A percentile compares a stretch with the other conserved stretches of the same genome.
Conservation (phyloP, 2,888 invertebrate species). For the Papilio gigon region DNA sequence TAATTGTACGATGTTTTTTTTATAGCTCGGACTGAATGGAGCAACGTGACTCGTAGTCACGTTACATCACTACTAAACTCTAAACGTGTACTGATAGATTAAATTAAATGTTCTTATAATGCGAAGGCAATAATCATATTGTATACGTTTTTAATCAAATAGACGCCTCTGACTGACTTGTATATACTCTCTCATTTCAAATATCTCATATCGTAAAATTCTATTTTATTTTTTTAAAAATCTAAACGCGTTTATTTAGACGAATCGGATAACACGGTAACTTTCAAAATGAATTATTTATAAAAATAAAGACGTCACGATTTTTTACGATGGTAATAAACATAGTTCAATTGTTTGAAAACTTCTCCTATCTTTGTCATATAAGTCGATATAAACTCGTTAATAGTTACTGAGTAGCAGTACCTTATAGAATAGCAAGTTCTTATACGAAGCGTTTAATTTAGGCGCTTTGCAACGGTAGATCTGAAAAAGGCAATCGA, state of each 20-base stretch:
- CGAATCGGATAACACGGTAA: background rate
- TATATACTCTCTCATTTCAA: background rate
- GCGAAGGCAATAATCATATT: background rate
- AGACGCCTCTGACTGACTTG: too few relatives aligned
- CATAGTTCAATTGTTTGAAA: background rate
- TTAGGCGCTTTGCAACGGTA: conserved; percentile 38
- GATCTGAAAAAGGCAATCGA: conserved; percentile 37
- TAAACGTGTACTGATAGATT: conserved; percentile 13
- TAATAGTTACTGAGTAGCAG: conserved; percentile 13
- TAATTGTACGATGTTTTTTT: conserved; percentile 32
- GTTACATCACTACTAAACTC: conserved; percentile 16
- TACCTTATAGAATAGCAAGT: conserved; percentile 28
- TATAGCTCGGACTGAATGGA: conserved; percentile 22
- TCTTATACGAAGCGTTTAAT: conserved; percentile 37
- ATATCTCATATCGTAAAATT: background rate
- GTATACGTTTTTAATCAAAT: background rate
- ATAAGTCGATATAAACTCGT: background rate
- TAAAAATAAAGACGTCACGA: background rate
- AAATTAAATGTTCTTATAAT: conserved; percentile 8
- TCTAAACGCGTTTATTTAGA: conserved; percentile 12
- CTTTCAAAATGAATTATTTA: conserved; percentile 24
- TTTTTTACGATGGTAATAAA: background rate
- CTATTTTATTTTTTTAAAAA: background rate
- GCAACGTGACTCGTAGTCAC: conserved; percentile 35
- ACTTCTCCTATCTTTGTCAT: background rate